Conservation (phyloP, 2,113 vertebrate species). For the Chaetura pelagica region DNA sequence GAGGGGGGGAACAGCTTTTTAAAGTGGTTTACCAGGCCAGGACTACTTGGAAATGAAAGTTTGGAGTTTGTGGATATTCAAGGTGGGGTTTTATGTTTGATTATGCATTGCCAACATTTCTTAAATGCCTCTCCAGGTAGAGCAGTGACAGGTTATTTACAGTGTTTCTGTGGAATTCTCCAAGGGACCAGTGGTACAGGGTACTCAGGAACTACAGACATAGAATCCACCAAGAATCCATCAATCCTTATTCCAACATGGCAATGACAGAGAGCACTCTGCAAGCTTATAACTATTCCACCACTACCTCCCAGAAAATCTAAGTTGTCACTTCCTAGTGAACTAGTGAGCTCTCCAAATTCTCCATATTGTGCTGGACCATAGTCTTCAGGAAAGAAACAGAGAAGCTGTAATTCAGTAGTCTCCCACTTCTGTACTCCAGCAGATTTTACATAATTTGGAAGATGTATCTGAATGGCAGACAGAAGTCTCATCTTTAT, state of each 20-base stretch:
- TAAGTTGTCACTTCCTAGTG: not conserved
- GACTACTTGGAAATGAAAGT: not conserved
- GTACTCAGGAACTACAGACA: not conserved
- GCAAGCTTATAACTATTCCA: not conserved
- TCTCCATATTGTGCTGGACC: not conserved
- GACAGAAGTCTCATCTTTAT: not conserved
- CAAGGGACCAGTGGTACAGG: not conserved
- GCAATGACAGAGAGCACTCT: not conserved
- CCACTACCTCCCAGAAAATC: not conserved
- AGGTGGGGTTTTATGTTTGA: not conserved
- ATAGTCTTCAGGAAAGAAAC: not conserved
- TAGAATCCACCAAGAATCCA: not conserved
- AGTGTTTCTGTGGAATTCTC: not conserved
- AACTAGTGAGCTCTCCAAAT: not conserved
- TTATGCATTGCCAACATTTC: not conserved
- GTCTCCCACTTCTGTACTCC: not conserved
- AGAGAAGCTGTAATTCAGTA: not conserved
- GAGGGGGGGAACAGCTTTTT: not conserved
- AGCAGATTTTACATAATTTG: not conserved
- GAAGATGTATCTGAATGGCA: not conserved
- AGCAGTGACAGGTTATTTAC: not conserved
- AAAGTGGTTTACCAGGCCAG: not conserved
- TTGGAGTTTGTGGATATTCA: not conserved
- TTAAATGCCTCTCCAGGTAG: not conserved
- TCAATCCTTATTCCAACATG: not conserved